phyloP scores from a whole-genome alignment of 92 coral and sea anemone species.

The Bergia sp. region DNA sequence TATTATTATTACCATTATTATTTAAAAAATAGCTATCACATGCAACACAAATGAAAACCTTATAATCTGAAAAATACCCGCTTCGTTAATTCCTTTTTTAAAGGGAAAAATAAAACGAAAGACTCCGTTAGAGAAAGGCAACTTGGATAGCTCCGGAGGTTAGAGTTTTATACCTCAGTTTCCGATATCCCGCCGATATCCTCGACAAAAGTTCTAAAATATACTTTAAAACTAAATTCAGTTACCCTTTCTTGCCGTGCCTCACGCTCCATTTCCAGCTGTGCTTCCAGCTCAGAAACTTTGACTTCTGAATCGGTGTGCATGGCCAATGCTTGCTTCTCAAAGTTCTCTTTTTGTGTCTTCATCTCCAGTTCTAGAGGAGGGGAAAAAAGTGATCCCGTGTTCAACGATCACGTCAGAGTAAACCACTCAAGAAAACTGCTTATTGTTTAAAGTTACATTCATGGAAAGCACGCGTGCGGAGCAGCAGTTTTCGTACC shows the following conservation, averaged over 20 bases:
- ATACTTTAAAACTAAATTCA: background rate
- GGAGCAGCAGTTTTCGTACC: constrained; percentile 36
- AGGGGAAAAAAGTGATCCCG: background rate
- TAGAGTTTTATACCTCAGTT: background rate
- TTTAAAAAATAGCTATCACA: no score
- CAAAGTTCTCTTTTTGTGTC: constrained; percentile 75
- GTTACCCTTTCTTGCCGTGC: constrained; percentile 61
- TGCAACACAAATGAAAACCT: no score
- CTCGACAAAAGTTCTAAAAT: background rate
- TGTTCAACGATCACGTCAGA: background rate
- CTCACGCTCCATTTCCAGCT: constrained; percentile 67
- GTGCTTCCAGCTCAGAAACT: constrained; percentile 73
- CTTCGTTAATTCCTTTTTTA: no score
- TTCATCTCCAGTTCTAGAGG: constrained; percentile 77
- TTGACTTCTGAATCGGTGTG: constrained; percentile 66
- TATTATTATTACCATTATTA: no score
- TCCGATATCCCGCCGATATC: background rate
- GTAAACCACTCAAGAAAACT: background rate
- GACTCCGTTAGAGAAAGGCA: no score
- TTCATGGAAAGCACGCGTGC: background rate
- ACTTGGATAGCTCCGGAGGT: no score
- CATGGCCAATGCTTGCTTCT: constrained; percentile 65
- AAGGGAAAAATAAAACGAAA: no score
- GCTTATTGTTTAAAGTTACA: background rate
- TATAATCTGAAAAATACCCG: no score